Base-by-base conservation (phyloP, 2,888 invertebrate species). In the Rhimphoctona megacephalus region DNA sequence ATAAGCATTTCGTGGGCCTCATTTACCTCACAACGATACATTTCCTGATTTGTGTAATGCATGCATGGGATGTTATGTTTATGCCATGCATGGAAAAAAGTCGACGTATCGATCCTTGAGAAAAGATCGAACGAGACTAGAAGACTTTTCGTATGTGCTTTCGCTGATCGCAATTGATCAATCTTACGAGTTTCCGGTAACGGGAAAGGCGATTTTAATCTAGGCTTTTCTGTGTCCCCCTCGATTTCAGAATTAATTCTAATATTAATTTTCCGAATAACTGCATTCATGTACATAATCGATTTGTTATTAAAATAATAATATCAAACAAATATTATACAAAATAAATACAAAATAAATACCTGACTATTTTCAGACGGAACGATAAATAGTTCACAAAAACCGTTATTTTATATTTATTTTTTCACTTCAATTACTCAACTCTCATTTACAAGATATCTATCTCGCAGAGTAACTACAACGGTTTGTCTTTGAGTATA, bases 161-260 rank as follows among this genome's bases (percentile, higher is more conserved):
- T 77, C 73, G 74, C 64, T 36, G 33, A 77, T 70, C 69, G 89
- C 88, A 89, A 90, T 91, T 91, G 90, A 92, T 92, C 90, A 90
- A 90, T 90, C 91, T 88, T 90, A 90, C 90, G 54, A 92, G 91
- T 92, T 91, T 93, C 92, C 93, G 92, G 91, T 88, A 83, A 85
- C 83, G 69, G 87, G 25, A 36, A 33, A 57, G 14, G 39, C 46
- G 46, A 77, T 46, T 46, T 88, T 91, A 91, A 91, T 91, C 90
- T 87, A 83, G 85, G 89, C 90, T 92, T 91, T 91, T 90, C 90
- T 90, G 90, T 77, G 36, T 80, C 25, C 11, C 57, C 8, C 30
- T 25, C 8, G 11, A 17, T 17, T 17, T 30, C 14, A 30, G 30
- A 39, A 9, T 5, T 39, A 6, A 6, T 9, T 1, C 8, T 9